phyloP scores from a whole-genome alignment of 2,113 vertebrate genomes.

The Catharus minimus region DNA sequence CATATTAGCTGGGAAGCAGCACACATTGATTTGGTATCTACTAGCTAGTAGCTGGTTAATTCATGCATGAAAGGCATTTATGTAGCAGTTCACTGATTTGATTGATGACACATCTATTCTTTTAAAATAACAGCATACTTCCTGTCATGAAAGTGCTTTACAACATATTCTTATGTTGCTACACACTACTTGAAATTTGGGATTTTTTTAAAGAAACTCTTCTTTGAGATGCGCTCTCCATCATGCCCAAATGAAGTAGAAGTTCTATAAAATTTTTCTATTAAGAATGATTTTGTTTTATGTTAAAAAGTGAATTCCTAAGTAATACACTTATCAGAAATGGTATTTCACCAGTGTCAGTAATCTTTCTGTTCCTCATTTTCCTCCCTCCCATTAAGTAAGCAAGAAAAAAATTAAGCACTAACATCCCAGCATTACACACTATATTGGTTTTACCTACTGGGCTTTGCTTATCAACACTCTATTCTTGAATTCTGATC shows the following conservation, averaged over 20 bases:
- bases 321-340: background rate
- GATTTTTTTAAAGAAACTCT: background rate
- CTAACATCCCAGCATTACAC: background rate
- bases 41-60: constrained; percentile 25
- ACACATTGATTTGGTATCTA: background rate
- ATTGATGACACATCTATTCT: background rate
- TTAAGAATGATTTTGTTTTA: background rate
- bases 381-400: background rate
- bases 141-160: background rate
- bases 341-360: background rate
- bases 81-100: background rate
- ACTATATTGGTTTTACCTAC: background rate
- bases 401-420: background rate
- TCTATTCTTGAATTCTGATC: background rate
- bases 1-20: background rate
- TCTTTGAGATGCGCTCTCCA: background rate
- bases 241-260: background rate
- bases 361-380: background rate
- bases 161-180: background rate
- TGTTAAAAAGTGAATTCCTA: background rate
- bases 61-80: constrained; percentile 15
- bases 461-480: background rate
- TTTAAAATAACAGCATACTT: background rate
- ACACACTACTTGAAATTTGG: background rate
- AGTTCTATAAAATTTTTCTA: background rate